Percentiles rank a stretch among this genome's conserved stretches.
Conservation (phyloP, 2,113 vertebrate species). For the Ariopsis seemanni region DNA sequence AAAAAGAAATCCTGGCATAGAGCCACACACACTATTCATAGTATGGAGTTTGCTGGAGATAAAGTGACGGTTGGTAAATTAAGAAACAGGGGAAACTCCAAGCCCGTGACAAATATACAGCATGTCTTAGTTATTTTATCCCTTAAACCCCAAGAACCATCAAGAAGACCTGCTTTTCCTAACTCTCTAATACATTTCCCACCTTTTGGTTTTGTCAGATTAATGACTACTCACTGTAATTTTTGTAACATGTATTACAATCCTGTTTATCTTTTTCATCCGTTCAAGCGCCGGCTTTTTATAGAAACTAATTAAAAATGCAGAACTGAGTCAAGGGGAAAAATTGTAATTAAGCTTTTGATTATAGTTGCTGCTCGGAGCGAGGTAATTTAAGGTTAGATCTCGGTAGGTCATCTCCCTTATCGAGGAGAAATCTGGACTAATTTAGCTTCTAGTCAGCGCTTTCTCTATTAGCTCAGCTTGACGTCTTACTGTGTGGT, state of each 20-base stretch:
- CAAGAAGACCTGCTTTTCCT: neutral
- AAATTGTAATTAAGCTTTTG: conserved; percentile 32
- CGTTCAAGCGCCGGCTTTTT: conserved; percentile 5
- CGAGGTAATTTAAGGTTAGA: conserved; percentile 27
- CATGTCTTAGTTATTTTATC: neutral
- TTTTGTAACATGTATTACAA: neutral
- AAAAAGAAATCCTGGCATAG: neutral
- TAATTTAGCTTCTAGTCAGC: conserved; percentile 20
- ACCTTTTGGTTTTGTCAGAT: neutral
- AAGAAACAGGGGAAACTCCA: neutral
- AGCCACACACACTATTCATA: neutral
- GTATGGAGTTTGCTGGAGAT: neutral
- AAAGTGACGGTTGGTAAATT: neutral
- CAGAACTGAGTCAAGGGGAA: neutral
- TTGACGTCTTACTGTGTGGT: conserved; percentile 13
- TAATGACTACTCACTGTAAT: neutral
- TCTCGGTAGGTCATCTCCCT: conserved; percentile 29
- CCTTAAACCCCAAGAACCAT: neutral
- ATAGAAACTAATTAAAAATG: conserved; percentile 9
- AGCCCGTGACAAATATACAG: neutral
- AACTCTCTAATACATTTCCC: too few species aligned
- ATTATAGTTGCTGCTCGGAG: conserved; percentile 27
- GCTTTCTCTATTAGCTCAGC: conserved; percentile 8
- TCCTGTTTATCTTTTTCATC: neutral
- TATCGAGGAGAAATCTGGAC: conserved; percentile 16